Conservation (phyloP, 2,888 invertebrate species). For the Glyphotaelius pellucidus region DNA sequence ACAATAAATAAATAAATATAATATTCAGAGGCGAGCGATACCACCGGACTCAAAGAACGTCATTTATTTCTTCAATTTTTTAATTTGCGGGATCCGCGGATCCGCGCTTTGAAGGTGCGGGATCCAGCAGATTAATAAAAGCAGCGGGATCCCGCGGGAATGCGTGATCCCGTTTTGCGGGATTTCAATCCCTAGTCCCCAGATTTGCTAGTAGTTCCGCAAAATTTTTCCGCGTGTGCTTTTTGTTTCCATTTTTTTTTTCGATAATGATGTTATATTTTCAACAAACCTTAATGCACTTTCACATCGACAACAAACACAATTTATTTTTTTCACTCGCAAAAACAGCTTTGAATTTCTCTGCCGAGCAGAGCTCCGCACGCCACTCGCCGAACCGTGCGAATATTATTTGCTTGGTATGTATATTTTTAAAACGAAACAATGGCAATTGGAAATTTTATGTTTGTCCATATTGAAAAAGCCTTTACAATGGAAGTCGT, state of each 20-base stretch:
- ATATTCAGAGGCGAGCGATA: too few relatives aligned
- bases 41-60: too few relatives aligned
- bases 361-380: background rate
- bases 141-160: too few relatives aligned
- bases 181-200: too few relatives aligned
- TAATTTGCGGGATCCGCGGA: too few relatives aligned
- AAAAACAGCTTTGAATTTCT: background rate
- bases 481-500: background rate
- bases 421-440: conserved; percentile 3
- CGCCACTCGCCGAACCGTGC: background rate
- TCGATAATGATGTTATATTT: background rate
- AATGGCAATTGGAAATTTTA: conserved; percentile 20
- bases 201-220: too few relatives aligned
- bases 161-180: too few relatives aligned
- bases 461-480: conserved; percentile 28
- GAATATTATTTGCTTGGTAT: background rate
- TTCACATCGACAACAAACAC: background rate
- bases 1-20: too few relatives aligned
- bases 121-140: too few relatives aligned
- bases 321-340: background rate
- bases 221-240: background rate
- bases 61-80: too few relatives aligned
- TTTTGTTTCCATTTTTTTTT: background rate
- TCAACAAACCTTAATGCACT: background rate
- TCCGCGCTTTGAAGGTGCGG: too few relatives aligned